Evolutionary conservation across 1,140 invertebrate genomes (phyloP).

Genomic region (Drosophila sp.): DNA sequence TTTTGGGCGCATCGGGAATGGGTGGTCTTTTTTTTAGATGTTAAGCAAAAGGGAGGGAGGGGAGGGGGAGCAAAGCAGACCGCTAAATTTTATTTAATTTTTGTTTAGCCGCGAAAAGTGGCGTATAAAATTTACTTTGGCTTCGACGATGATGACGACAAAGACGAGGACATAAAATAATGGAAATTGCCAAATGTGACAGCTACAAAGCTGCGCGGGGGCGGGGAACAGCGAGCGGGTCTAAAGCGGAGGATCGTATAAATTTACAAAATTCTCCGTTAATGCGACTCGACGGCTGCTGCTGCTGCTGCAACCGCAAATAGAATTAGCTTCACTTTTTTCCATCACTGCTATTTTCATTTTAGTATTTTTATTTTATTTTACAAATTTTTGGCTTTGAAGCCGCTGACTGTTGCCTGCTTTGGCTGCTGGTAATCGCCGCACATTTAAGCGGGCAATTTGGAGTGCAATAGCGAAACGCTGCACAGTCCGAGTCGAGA

Average conservation of each 20-base stretch:
- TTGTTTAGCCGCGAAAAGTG: constrained; percentile 82
- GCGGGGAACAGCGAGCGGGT: background rate
- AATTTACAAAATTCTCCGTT: constrained; percentile 75
- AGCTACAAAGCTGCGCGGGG: constrained; percentile 71
- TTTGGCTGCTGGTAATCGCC: constrained; percentile 73
- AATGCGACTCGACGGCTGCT: constrained; percentile 57
- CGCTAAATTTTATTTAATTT: constrained; percentile 83
- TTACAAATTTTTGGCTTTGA: constrained; percentile 51
- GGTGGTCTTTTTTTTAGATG: constrained; percentile 11
- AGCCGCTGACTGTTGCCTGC: constrained; percentile 14
- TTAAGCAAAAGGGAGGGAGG: background rate
- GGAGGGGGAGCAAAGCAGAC: constrained; percentile 64
- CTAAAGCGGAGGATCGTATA: constrained; percentile 67
- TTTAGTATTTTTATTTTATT: constrained; percentile 15
- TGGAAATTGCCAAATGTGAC: constrained; percentile 82
- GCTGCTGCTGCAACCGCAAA: constrained; percentile 65
- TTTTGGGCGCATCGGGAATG: constrained; percentile 20
- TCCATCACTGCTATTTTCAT: background rate
- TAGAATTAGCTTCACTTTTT: constrained; percentile 74
- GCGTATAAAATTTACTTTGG: constrained; percentile 83
- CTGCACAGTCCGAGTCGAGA: constrained; percentile 27
- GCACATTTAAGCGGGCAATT: constrained; percentile 77
- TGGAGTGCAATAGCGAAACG: constrained; percentile 61
- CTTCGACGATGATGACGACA: constrained; percentile 57
- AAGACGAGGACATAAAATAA: constrained; percentile 77